Evolutionary conservation across 1,140 invertebrate species (phyloP).

Genomic region (Frieseomelitta varia): DNA sequence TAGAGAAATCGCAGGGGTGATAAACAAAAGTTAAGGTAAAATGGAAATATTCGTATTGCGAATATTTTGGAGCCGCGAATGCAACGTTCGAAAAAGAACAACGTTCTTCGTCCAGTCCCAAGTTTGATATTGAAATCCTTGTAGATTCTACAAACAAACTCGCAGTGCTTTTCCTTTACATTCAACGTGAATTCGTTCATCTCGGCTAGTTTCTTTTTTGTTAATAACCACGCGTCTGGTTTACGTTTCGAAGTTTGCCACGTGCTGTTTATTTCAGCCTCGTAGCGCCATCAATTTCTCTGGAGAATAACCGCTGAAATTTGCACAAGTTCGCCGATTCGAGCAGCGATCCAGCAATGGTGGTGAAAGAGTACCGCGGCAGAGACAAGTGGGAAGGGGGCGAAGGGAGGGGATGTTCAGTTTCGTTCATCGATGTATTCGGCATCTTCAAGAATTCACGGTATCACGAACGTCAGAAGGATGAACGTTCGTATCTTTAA

Average conservation of each 20-base stretch:
- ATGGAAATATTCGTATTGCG: too few species aligned
- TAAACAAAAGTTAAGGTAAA: too few species aligned
- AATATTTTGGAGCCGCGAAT: too few species aligned
- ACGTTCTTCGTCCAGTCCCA: too few species aligned
- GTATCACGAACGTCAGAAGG: slow-evolving; percentile 3
- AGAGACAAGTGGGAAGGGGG: background rate
- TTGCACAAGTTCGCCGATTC: slow-evolving; percentile 22
- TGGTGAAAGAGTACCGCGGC: background rate
- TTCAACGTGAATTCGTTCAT: background rate
- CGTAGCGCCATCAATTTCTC: slow-evolving; percentile 11
- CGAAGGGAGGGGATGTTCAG: slow-evolving; percentile 4
- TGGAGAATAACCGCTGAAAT: slow-evolving; percentile 42
- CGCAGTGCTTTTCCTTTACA: background rate
- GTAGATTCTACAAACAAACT: too few species aligned
- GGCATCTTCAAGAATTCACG: slow-evolving; percentile 3
- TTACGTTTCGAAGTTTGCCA: slow-evolving; percentile 3
- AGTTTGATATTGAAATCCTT: too few species aligned
- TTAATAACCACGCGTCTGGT: background rate
- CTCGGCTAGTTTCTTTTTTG: background rate
- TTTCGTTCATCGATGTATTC: slow-evolving; percentile 35
- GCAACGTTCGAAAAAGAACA: too few species aligned
- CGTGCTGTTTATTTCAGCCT: slow-evolving; percentile 16
- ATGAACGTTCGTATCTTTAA: slow-evolving; percentile 5
- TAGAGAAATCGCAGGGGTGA: too few species aligned
- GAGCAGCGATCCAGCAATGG: slow-evolving; percentile 10